A percentile compares a stretch with the other conserved stretches of the same genome.
Evolutionary conservation across 2,888 invertebrate genomes (phyloP).

Genomic region (Coenonympha arcania): DNA sequence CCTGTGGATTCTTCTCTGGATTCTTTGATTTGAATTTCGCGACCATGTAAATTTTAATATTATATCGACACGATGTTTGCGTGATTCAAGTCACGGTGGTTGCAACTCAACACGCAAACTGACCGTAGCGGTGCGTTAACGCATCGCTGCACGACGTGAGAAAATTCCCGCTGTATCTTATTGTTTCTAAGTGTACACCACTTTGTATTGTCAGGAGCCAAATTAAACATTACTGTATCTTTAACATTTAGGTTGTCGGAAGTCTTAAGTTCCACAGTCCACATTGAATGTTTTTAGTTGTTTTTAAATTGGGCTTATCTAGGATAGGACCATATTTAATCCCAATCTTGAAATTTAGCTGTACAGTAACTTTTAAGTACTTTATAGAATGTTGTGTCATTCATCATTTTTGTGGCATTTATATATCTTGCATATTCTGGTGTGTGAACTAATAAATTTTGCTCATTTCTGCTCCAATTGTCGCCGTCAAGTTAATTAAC

Average conservation of each 20-base stretch:
- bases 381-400: not conserved
- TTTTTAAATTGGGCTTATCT: not conserved
- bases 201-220: slow-evolving; percentile 43
- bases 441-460: slow-evolving; percentile 31
- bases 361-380: not conserved
- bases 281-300: not conserved
- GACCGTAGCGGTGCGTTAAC: slow-evolving; percentile 59
- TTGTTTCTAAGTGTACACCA: slow-evolving; percentile 57
- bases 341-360: too few species aligned
- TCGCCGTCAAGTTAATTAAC: slow-evolving; percentile 47
- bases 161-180: slow-evolving; percentile 54
- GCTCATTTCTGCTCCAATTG: slow-evolving; percentile 47
- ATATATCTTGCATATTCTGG: slow-evolving; percentile 23
- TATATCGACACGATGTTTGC: slow-evolving; percentile 31
- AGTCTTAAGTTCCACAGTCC: slow-evolving; percentile 12
- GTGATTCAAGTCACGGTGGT: slow-evolving; percentile 47
- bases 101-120: slow-evolving; percentile 51
- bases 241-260: slow-evolving; percentile 15
- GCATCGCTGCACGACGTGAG: slow-evolving; percentile 65
- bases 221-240: slow-evolving; percentile 23
- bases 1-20: not conserved
- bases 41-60: slow-evolving; percentile 7
- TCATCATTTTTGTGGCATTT: slow-evolving; percentile 10
- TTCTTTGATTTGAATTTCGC: not conserved
- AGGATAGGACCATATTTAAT: too few species aligned